Evolutionary conservation across 2,797 vertebrate species (phyloP).

Genomic region (Coccyzus lansbergi): DNA sequence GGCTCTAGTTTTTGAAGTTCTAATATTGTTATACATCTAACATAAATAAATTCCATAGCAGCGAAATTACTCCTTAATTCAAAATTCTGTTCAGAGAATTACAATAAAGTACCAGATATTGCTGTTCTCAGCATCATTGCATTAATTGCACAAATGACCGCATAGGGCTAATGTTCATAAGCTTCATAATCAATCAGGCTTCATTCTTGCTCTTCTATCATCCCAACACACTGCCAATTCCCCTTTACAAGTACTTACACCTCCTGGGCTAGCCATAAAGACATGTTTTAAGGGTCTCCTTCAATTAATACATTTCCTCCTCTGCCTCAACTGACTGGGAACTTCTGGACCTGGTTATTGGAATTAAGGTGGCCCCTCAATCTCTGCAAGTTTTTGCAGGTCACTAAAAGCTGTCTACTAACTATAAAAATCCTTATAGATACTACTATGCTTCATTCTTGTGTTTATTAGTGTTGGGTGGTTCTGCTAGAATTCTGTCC

Average conservation of each 20-base stretch:
- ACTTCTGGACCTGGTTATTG: background rate
- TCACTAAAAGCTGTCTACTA: background rate
- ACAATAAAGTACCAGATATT: conserved; percentile 43
- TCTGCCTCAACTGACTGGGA: background rate
- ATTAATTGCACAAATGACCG: conserved; percentile 43
- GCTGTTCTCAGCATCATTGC: conserved; percentile 58
- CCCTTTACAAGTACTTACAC: background rate
- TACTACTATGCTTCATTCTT: background rate
- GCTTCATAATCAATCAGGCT: conserved; percentile 37
- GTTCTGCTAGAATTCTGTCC: background rate
- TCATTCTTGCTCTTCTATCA: background rate
- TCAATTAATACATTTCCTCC: background rate
- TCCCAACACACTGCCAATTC: background rate
- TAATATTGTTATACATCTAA: conserved; percentile 21
- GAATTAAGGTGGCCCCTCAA: fast-evolving
- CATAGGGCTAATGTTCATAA: conserved; percentile 37
- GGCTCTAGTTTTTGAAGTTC: conserved; percentile 4
- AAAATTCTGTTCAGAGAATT: conserved; percentile 30
- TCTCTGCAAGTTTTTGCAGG: background rate
- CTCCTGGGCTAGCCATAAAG: background rate
- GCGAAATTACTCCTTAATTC: conserved; percentile 26
- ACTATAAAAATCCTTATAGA: background rate
- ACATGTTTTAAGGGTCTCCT: background rate
- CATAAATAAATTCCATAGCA: conserved; percentile 28
- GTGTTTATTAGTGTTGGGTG: background rate